Conservation (phyloP, 1,140 invertebrate species). For the Eurosta solidaginis region DNA sequence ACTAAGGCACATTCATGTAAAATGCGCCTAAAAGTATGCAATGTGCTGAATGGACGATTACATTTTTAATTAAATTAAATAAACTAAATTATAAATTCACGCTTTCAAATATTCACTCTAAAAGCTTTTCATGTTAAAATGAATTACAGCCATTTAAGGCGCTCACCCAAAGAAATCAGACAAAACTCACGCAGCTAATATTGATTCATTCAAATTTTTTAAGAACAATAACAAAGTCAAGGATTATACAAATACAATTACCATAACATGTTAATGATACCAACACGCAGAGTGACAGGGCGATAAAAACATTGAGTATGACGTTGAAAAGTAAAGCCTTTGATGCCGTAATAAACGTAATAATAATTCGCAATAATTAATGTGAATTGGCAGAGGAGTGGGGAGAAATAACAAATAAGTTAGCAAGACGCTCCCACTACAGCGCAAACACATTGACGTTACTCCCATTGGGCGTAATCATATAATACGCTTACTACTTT, state of each 20-base stretch:
- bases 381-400: too few relatives aligned
- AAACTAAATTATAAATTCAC: too few relatives aligned
- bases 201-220: slow-evolving; percentile 19
- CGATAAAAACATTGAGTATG: slow-evolving; percentile 30
- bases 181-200: not conserved
- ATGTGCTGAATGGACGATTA: too few relatives aligned
- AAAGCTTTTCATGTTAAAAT: not conserved
- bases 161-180: not conserved
- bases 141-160: not conserved
- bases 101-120: too few relatives aligned
- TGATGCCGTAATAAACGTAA: slow-evolving; percentile 19
- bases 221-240: slow-evolving; percentile 39
- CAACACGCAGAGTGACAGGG: not conserved
- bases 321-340: slow-evolving; percentile 46
- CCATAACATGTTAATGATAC: slow-evolving; percentile 10
- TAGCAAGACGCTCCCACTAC: not conserved
- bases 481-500: not conserved
- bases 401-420: too few relatives aligned
- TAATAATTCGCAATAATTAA: slow-evolving; percentile 26
- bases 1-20: too few relatives aligned
- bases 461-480: not conserved
- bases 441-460: not conserved
- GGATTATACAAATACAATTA: slow-evolving; percentile 38
- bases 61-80: too few relatives aligned
- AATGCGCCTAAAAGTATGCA: not conserved